These are phyloP conservation scores for Stictonetta naevosa DNA, from an alignment of 2,113 vertebrate species.

Conservation along the genomic window DNA sequence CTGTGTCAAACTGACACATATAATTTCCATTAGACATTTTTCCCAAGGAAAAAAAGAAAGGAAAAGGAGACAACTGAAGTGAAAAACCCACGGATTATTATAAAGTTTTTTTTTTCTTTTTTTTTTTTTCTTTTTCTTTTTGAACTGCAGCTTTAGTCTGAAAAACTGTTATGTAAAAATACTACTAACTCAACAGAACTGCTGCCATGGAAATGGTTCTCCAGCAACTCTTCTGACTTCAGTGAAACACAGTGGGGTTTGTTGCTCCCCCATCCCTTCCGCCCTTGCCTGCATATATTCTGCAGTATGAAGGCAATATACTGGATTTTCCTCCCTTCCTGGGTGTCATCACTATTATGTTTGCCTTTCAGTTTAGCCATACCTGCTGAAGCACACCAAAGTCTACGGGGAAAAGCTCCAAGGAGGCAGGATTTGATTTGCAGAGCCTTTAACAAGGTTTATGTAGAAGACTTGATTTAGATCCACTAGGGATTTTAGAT, in stretches of 20 bases:
- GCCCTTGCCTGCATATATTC: background rate
- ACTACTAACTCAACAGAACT: background rate
- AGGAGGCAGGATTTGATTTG: background rate
- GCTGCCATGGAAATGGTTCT: conserved; percentile 27
- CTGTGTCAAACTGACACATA: background rate
- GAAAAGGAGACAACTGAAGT: background rate
- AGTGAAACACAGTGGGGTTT: background rate
- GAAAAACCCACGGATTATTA: background rate
- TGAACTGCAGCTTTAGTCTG: background rate
- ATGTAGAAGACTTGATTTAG: background rate
- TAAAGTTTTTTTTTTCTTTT: background rate
- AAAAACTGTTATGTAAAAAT: background rate
- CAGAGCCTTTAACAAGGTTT: background rate
- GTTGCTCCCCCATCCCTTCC: background rate
- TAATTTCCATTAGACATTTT: background rate
- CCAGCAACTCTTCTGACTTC: background rate
- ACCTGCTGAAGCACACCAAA: background rate
- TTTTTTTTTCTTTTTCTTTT: background rate
- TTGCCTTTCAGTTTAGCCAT: background rate
- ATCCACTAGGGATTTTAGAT: background rate
- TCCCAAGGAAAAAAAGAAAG: background rate
- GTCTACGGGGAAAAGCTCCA: background rate
- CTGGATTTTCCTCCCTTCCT: background rate
- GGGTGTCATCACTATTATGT: background rate
- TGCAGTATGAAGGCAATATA: background rate